Percentiles rank a stretch among this genome's conserved stretches.
Evolutionary conservation across 2,888 invertebrate species (phyloP).

Genomic region (Thecocarcelia acutangulata): DNA sequence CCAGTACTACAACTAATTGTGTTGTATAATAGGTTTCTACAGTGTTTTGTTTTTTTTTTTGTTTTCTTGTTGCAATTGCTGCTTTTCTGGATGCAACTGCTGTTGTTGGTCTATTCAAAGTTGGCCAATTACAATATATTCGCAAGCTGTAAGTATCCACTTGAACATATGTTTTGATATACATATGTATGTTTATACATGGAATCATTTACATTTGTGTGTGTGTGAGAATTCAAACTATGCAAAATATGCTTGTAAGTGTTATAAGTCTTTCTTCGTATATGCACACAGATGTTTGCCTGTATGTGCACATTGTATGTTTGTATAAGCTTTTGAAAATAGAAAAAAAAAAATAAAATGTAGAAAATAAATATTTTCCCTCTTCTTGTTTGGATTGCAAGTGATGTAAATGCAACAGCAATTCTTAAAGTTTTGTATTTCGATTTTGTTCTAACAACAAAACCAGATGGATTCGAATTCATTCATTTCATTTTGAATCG

Average conservation of each 20-base stretch:
- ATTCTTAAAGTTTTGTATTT: conserved; percentile 47
- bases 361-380: conserved; percentile 32
- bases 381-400: conserved; percentile 39
- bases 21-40: not conserved
- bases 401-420: conserved; percentile 41
- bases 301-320: conserved; percentile 17
- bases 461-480: conserved; percentile 58
- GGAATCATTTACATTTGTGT: not conserved
- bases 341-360: conserved; percentile 3
- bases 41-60: not conserved
- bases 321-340: conserved; percentile 16
- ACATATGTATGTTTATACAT: no score
- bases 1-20: conserved; percentile 40
- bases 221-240: not conserved
- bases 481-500: conserved; percentile 42
- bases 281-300: not conserved
- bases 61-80: conserved; percentile 15
- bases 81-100: conserved; percentile 27
- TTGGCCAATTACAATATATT: conserved; percentile 66
- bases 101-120: conserved; percentile 51
- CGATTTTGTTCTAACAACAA: conserved; percentile 46
- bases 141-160: conserved; percentile 14
- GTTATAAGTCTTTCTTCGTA: conserved; percentile 1
- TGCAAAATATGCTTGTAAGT: conserved; percentile 27
- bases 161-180: not conserved